Conservation (phyloP, 2,888 invertebrate genomes). For the Leptopterna dolabrata region DNA sequence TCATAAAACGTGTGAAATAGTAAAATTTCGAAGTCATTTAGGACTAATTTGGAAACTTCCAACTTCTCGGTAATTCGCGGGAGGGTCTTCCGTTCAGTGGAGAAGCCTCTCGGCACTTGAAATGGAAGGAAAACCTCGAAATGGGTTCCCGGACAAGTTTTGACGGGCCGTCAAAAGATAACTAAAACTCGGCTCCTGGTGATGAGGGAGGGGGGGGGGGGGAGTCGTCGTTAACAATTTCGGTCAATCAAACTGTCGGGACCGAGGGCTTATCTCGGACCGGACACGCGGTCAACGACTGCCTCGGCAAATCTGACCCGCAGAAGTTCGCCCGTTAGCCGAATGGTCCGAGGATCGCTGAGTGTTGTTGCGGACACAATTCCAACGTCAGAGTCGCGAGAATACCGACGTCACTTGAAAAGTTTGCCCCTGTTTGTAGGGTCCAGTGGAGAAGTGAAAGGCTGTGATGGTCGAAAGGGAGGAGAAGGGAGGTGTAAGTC, state of each 20-base stretch:
- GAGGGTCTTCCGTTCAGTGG: neutral
- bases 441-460: no score
- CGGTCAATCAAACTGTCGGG: slow-evolving; percentile 6
- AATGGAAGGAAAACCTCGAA: neutral
- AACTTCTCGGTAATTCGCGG: neutral
- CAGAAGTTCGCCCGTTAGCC: no score
- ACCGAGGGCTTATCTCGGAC: neutral
- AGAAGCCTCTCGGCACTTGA: neutral
- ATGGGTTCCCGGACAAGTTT: neutral
- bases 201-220: no score
- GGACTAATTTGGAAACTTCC: neutral
- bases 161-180: slow-evolving; percentile 2
- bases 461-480: no score
- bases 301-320: neutral
- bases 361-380: no score
- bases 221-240: neutral
- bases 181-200: neutral
- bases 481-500: no score
- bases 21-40: neutral
- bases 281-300: neutral
- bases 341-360: no score
- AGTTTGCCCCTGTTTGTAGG: neutral
- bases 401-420: no score
- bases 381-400: no score
- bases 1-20: no score